Evolutionary conservation across 1,140 invertebrate species (phyloP).

Genomic region (Cotesia typhae): DNA sequence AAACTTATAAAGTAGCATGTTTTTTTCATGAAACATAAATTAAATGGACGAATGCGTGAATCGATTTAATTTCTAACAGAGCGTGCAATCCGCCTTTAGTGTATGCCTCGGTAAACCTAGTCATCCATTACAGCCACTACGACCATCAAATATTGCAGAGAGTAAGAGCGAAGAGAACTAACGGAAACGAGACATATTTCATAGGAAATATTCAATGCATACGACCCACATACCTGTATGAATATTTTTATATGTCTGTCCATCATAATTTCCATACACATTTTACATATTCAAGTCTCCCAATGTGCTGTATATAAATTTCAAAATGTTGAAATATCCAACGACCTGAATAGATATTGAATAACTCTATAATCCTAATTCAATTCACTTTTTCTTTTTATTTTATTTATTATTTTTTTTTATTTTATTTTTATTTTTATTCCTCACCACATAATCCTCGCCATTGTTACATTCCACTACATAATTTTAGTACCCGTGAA

Average conservation of each 20-base stretch:
- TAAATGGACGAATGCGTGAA: conserved; percentile 54
- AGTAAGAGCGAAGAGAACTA: too few relatives aligned
- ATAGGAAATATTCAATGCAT: conserved; percentile 21
- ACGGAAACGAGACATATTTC: conserved; percentile 36
- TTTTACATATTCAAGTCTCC: conserved; percentile 5
- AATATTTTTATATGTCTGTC: conserved; percentile 22
- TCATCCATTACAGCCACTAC: conserved; percentile 29
- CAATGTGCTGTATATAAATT: conserved; percentile 1
- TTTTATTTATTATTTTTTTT: too few relatives aligned
- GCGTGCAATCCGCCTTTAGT: conserved; percentile 50
- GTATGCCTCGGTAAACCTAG: conserved; percentile 49
- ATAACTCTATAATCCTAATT: background rate
- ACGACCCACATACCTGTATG: conserved; percentile 1
- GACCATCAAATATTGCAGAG: too few relatives aligned
- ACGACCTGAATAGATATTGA: background rate
- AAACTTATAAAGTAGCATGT: conserved; percentile 43
- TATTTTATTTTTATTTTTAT: too few relatives aligned
- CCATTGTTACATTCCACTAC: too few relatives aligned
- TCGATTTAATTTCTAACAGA: conserved; percentile 63
- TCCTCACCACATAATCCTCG: too few relatives aligned
- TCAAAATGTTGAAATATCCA: conserved; percentile 6
- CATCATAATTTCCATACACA: conserved; percentile 15
- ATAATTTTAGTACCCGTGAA: too few relatives aligned
- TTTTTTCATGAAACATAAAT: conserved; percentile 56
- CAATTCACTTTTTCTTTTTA: too few relatives aligned